Percentiles rank a stretch among this genome's conserved stretches.
These are phyloP conservation scores for Torymus tubicola DNA, from an alignment of 2,888 invertebrate genomes.

Conservation along the genomic window DNA sequence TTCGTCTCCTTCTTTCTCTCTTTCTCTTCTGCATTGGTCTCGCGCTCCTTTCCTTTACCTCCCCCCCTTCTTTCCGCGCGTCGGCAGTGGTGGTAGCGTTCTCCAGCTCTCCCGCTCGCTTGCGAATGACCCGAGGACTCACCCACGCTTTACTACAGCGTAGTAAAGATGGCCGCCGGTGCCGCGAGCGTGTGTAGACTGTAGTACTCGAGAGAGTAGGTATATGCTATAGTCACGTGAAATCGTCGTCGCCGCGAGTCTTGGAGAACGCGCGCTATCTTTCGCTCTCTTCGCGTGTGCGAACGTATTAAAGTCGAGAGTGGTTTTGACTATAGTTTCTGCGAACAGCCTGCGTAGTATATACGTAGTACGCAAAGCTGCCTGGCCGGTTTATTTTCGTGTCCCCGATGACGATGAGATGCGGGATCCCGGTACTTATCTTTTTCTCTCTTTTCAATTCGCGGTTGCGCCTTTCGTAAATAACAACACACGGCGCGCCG, in stretches of 20 bases:
- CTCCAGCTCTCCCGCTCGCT: not conserved
- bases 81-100: conserved; percentile 41
- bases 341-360: not conserved
- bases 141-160: conserved; percentile 68
- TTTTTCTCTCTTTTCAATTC: conserved; percentile 7
- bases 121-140: conserved; percentile 69
- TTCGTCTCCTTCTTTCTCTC: not conserved
- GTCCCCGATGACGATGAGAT: conserved; percentile 20
- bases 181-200: conserved; percentile 62
- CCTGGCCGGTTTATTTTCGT: conserved; percentile 49
- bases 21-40: conserved; percentile 31
- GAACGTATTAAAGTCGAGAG: not conserved
- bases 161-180: conserved; percentile 72
- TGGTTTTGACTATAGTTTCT: conserved; percentile 39
- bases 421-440: not conserved
- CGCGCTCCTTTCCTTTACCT: conserved; percentile 55
- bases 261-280: conserved; percentile 28
- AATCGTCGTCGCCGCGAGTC: no score
- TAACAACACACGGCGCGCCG: conserved; percentile 23
- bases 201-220: conserved; percentile 58
- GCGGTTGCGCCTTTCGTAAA: conserved; percentile 19
- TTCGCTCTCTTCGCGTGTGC: no score
- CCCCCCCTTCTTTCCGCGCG: conserved; percentile 52
- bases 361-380: not conserved
- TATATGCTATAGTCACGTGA: no score